phyloP scores from a whole-genome alignment of 2,113 vertebrate genomes.

The Meriones unguiculatus region DNA sequence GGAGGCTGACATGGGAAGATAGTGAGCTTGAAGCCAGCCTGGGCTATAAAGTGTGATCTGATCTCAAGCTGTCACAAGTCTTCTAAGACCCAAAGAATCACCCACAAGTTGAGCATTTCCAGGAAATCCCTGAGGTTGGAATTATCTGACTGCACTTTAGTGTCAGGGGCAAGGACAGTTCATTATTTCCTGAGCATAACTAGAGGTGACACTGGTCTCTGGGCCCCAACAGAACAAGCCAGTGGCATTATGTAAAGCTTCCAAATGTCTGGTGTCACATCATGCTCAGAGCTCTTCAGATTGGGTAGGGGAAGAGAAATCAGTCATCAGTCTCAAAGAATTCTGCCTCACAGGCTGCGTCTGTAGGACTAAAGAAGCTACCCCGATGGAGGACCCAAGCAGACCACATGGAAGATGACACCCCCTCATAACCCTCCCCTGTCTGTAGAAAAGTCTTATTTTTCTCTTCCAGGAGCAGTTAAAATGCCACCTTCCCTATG shows the following conservation, averaged over 20 bases:
- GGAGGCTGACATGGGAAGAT: background rate
- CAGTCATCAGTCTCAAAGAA: background rate
- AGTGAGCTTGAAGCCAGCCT: background rate
- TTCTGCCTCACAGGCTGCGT: background rate
- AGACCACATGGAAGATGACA: background rate
- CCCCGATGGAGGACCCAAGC: background rate
- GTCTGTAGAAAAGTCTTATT: background rate
- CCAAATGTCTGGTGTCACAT: background rate
- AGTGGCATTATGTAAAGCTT: background rate
- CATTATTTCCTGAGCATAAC: background rate
- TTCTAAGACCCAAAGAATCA: background rate
- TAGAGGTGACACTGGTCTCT: background rate
- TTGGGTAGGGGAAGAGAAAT: background rate
- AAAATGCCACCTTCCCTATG: background rate
- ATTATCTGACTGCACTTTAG: background rate
- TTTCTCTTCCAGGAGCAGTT: background rate
- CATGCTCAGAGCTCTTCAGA: background rate
- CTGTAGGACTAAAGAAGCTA: too few relatives aligned
- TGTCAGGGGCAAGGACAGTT: background rate
- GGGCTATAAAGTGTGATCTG: background rate
- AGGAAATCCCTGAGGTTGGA: background rate
- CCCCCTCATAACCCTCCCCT: background rate
- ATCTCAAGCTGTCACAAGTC: background rate
- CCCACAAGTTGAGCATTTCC: background rate
- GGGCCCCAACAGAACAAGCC: background rate